Evolutionary conservation across 2,888 invertebrate genomes (phyloP), one percentile per base, ranked within the genome.

Genomic region (Himalopsyche kuldschensis): DNA sequence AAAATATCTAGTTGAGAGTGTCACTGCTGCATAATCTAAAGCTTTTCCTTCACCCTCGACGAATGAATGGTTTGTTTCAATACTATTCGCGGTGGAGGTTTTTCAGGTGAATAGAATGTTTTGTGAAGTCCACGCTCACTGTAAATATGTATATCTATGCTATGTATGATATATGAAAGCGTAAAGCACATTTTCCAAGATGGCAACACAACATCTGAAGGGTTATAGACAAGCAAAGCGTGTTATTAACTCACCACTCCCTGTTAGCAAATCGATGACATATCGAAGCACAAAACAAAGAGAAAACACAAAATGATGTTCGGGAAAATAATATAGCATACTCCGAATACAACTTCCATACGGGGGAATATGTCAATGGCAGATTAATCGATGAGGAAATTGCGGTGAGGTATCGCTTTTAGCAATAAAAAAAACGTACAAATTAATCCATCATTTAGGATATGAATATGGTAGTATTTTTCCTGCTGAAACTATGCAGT

Each of bases 201-300:
- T 69, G 81, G 78, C 80, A 47, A 79, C 81, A 83, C 80, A 83
- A 84, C 81, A 84, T 63, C 35, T 46, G 48, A 46, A 48, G 24
- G 24, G 77, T 69, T 47, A 79, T 80, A 32, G 79, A 79, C 84
- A 83, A 69, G 84, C 82, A 84, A 84, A 85, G 81, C 77, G 82
- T 84, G 80, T 75, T 41, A 83, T 75, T 46, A 79, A 86, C 86
- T 86, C 83, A 86, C 86, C 86, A 86, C 86, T 85, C 86, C 86
- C 85, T 86, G 83, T 80, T 80, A 85, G 78, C 80, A 81, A 78
- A 82, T 84, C 80, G 82, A 84, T 84, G 79, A 81, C 79, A 77
- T 82, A 78, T 83, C 78, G 80, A 85, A 83, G 85, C 85, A 85
- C 85, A 85, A 84, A 81, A 84, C 81, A 85, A 84, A 83, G 82